Conservation (phyloP, 2,797 vertebrate species). For the Meda fulgida region DNA sequence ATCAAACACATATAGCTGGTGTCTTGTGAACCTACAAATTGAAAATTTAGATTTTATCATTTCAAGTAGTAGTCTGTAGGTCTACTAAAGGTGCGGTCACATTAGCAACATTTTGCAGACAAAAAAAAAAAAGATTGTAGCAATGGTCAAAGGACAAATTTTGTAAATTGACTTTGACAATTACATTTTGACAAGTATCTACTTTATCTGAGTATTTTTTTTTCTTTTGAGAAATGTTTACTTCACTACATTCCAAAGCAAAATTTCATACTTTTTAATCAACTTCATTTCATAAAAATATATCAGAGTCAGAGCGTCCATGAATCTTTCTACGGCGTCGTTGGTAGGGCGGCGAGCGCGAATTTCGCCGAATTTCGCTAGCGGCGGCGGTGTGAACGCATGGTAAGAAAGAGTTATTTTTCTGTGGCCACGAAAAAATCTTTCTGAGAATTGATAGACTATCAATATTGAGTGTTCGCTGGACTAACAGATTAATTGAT, state of each 20-base stretch:
- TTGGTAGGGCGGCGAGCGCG: too few relatives aligned
- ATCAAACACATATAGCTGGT: not conserved
- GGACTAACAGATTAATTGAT: too few relatives aligned
- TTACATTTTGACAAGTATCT: not conserved
- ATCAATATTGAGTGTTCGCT: too few relatives aligned
- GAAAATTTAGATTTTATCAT: rapidly evolving
- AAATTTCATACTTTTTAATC: not conserved
- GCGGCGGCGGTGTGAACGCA: too few relatives aligned
- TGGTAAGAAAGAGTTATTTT: too few relatives aligned
- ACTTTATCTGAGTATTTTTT: not conserved
- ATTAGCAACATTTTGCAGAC: not conserved
- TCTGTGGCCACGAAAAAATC: too few relatives aligned
- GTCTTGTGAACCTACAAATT: not conserved
- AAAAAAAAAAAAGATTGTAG: not conserved
- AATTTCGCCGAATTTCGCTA: too few relatives aligned
- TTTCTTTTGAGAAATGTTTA: not conserved
- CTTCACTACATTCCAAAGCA: not conserved
- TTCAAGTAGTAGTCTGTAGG: not conserved
- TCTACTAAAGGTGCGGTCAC: not conserved
- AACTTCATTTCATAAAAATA: not conserved
- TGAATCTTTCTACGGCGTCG: too few relatives aligned
- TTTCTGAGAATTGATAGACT: too few relatives aligned
- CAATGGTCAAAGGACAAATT: not conserved
- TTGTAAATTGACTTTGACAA: not conserved
- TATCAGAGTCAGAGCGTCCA: too few relatives aligned